phyloP scores from a whole-genome alignment of 2,888 invertebrate genomes.

The Rutpela maculata region DNA sequence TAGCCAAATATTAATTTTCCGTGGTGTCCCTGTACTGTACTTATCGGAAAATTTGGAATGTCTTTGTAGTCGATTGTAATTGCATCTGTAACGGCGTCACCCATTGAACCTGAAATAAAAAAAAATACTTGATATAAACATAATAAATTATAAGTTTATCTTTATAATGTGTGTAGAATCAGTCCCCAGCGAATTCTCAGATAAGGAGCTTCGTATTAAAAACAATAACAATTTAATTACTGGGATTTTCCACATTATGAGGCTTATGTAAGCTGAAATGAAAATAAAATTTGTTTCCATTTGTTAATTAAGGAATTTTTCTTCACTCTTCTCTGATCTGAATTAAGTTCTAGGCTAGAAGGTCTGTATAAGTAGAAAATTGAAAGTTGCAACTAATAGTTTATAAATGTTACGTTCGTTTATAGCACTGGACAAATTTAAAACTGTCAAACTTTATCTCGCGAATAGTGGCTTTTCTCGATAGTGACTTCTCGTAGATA shows the following conservation, averaged over 20 bases:
- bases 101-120: constrained; percentile 46
- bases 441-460: too few relatives aligned
- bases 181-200: constrained; percentile 32
- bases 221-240: constrained; percentile 10
- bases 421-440: too few relatives aligned
- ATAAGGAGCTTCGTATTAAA: not conserved
- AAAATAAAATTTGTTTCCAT: not conserved
- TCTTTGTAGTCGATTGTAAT: constrained; percentile 79
- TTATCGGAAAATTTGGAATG: constrained; percentile 93
- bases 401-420: too few relatives aligned
- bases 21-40: constrained; percentile 90
- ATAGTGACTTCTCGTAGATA: too few relatives aligned
- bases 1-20: constrained; percentile 92
- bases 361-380: not conserved
- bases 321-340: not conserved
- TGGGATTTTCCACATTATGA: not conserved
- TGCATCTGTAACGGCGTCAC: constrained; percentile 47
- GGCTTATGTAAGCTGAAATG: not conserved
- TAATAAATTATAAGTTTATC: constrained; percentile 20
- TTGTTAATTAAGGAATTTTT: too few relatives aligned
- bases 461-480: too few relatives aligned
- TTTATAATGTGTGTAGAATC: not conserved
- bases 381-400: too few relatives aligned
- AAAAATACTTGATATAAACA: not conserved
- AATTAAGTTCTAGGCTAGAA: not conserved